Base-by-base conservation (phyloP, 2,113 vertebrate genomes). In the Oryzias curvinotus region DNA sequence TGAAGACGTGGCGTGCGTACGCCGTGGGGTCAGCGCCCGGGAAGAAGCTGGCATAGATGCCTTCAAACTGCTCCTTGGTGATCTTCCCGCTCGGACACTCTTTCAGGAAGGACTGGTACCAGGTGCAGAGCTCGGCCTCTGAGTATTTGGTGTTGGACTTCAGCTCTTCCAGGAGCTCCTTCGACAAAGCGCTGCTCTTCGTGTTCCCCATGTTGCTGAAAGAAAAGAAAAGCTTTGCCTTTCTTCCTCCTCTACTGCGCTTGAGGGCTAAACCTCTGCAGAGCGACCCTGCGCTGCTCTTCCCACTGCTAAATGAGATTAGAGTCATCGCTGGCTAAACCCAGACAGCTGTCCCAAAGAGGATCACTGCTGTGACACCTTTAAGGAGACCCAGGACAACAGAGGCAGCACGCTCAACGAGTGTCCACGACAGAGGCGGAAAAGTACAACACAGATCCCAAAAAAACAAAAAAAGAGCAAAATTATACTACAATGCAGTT, bases 31-130 rank as follows among this genome's bases (percentile, higher is more conserved):
- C 89, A 0, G 92, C 90, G 14, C 93, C 71, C 0, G 93, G 93
- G 75, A 94, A 94, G 73, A 94, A 94, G 61, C 91, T 91, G 36
- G 93, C 90, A 14, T 94, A 94, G 78, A 94, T 94, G 41, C 88
- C 85, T 49, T 93, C 89, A 43, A 94, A 94, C 84, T 93, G 92
- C 68, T 89, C 68, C 55, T 90, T 91, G 79, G 75, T 88, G 71
- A 94, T 93, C 63, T 89, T 89, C 3, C 93, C 93, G 0, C 70
- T 69, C 10, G 93, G 93, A 57, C 93, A 94, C 58, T 94, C 93
- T 61, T 93, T 93, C 15, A 93, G 86, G 52, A 94, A 94, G 62
- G 91, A 88, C 75, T 91, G 88, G 78, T 94, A 94, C 93, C 93
- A 94, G 7, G 81, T 73, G 51, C 86, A 87, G 13, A 94, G 86